Evolutionary conservation across 2,888 invertebrate genomes (phyloP).

Genomic region (Gortyna flavago): DNA sequence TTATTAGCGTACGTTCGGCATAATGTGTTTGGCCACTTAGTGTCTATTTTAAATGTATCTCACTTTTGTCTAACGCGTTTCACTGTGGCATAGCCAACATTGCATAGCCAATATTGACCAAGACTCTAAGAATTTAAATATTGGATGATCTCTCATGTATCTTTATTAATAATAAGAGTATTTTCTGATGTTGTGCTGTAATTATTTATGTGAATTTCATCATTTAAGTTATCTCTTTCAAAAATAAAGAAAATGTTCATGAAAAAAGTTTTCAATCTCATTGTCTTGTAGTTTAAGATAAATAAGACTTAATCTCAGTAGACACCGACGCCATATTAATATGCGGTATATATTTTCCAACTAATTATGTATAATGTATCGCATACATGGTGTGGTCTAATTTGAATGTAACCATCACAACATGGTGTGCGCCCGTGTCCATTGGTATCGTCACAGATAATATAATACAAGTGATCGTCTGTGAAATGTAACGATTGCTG

Average conservation of each 20-base stretch:
- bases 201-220: slow-evolving; percentile 37
- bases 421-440: background rate
- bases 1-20: no score
- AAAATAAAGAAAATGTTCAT: background rate
- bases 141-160: slow-evolving; percentile 59
- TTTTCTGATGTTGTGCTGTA: slow-evolving; percentile 19
- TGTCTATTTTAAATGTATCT: background rate
- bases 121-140: slow-evolving; percentile 43
- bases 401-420: background rate
- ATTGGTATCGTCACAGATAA: slow-evolving; percentile 1
- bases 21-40: no score
- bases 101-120: slow-evolving; percentile 23
- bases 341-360: slow-evolving; percentile 1
- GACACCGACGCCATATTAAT: slow-evolving; percentile 16
- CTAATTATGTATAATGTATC: slow-evolving; percentile 9
- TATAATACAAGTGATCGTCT: no score
- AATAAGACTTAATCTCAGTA: slow-evolving; percentile 29
- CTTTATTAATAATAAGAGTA: slow-evolving; percentile 21
- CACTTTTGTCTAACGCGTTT: slow-evolving; percentile 6
- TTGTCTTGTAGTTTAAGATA: slow-evolving; percentile 33
- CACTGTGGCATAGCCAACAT: slow-evolving; percentile 16
- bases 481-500: slow-evolving; percentile 37
- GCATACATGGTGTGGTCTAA: background rate
- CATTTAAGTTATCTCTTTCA: background rate
- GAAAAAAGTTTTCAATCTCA: background rate